A percentile compares a stretch with the other conserved stretches of the same genome.
Evolutionary conservation across 2,113 vertebrate species (phyloP).

Genomic region (Cavia aperea): DNA sequence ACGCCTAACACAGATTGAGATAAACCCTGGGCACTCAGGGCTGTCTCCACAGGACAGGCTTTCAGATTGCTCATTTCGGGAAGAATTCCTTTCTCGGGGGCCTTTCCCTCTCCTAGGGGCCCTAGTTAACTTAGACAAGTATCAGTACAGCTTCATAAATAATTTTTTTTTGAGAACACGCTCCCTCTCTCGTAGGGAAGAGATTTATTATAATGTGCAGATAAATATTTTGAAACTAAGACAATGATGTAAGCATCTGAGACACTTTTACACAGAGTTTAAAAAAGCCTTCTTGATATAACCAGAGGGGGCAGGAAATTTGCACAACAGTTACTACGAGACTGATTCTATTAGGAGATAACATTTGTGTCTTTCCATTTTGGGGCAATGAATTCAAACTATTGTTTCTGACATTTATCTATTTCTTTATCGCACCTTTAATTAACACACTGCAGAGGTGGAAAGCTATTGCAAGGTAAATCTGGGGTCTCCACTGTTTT

Average conservation of each 20-base stretch:
- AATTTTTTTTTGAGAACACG: no score
- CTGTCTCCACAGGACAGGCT: neutral
- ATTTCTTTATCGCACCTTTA: slow-evolving; percentile 56
- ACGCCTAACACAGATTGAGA: neutral
- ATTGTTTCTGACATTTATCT: slow-evolving; percentile 60
- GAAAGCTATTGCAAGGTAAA: slow-evolving; percentile 63
- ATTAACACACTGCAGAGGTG: slow-evolving; percentile 49
- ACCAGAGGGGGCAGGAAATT: slow-evolving; percentile 16
- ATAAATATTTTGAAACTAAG: slow-evolving; percentile 57
- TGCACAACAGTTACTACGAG: neutral
- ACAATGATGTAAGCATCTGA: slow-evolving; percentile 48
- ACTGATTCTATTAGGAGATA: slow-evolving; percentile 66
- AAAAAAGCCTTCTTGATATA: slow-evolving; percentile 62
- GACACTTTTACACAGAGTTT: slow-evolving; percentile 42
- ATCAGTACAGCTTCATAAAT: neutral
- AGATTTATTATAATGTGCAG: slow-evolving; percentile 34
- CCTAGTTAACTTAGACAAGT: neutral
- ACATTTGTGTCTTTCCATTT: slow-evolving; percentile 66
- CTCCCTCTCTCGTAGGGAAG: neutral
- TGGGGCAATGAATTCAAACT: slow-evolving; percentile 52
- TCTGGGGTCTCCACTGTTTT: slow-evolving; percentile 45
- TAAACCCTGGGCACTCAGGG: neutral
- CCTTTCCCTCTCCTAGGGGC: neutral
- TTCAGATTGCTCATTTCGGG: neutral
- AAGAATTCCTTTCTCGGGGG: neutral